Conservation (phyloP, 2,797 vertebrate species). For the Centropyge bicolor region DNA sequence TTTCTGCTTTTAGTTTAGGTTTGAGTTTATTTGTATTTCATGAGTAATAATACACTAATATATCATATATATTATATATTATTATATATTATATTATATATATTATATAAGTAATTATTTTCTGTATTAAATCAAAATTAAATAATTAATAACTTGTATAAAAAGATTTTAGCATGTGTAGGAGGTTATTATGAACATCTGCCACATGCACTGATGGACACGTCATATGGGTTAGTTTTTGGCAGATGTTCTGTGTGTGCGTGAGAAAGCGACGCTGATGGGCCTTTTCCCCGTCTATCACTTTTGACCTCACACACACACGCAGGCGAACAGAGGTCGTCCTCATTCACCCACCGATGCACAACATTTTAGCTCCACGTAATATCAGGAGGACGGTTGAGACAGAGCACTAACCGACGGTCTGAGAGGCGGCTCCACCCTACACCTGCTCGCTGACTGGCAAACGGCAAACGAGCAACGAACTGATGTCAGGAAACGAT, state of each 20-base stretch:
- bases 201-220: not conserved
- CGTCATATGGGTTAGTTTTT: no score
- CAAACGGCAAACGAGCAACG: conserved; percentile 22
- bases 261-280: conserved; percentile 27
- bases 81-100: no score
- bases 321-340: not conserved
- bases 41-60: not conserved
- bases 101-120: not conserved
- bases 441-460: conserved; percentile 63
- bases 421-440: conserved; percentile 70
- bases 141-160: not conserved
- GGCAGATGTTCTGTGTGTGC: not conserved
- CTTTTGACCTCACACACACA: conserved; percentile 1
- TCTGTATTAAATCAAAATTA: not conserved
- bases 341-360: not conserved
- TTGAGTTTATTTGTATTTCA: not conserved
- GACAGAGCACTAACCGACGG: conserved; percentile 59
- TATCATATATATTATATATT: no score
- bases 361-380: conserved; percentile 74
- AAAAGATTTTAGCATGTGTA: not conserved
- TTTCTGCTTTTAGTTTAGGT: not conserved
- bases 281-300: conserved; percentile 36
- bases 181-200: not conserved
- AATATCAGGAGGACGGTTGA: conserved; percentile 81
- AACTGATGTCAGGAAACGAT: conserved; percentile 35